Percentiles rank a stretch among this genome's conserved stretches.
phyloP scores from a whole-genome alignment of 2,113 vertebrate genomes.

The Corythoichthys haematopterus region DNA sequence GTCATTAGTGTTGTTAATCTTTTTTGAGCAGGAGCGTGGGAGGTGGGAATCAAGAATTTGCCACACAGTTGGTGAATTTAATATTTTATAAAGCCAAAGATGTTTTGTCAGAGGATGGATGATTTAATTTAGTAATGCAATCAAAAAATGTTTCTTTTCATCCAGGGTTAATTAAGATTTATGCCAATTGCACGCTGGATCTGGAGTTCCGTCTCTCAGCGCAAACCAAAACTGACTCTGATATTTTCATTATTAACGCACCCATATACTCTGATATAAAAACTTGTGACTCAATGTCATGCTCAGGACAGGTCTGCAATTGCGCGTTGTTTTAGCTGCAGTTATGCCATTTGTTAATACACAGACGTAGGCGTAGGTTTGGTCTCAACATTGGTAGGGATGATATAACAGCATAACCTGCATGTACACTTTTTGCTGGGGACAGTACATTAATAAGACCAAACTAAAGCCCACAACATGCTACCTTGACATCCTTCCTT shows the following conservation, averaged over 20 bases:
- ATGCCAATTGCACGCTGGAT: not conserved
- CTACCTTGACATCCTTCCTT: no score
- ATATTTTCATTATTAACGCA: not conserved
- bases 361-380: no score
- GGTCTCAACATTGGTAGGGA: no score
- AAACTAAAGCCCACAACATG: no score
- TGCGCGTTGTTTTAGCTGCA: no score
- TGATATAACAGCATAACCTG: no score
- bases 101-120: slow-evolving; percentile 11
- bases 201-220: not conserved
- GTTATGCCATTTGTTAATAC: no score
- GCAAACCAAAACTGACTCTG: not conserved
- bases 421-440: no score
- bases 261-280: not conserved
- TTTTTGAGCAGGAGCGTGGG: slow-evolving; percentile 1
- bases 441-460: no score
- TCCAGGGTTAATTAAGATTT: not conserved
- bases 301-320: no score
- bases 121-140: slow-evolving; percentile 1
- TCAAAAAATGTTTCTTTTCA: not conserved
- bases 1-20: slow-evolving; percentile 6
- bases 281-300: no score
- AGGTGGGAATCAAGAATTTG: slow-evolving; percentile 1
- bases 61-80: slow-evolving; percentile 2
- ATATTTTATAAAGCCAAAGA: not conserved